phyloP scores from a whole-genome alignment of 2,888 invertebrate species.

The Brenthis daphne region DNA sequence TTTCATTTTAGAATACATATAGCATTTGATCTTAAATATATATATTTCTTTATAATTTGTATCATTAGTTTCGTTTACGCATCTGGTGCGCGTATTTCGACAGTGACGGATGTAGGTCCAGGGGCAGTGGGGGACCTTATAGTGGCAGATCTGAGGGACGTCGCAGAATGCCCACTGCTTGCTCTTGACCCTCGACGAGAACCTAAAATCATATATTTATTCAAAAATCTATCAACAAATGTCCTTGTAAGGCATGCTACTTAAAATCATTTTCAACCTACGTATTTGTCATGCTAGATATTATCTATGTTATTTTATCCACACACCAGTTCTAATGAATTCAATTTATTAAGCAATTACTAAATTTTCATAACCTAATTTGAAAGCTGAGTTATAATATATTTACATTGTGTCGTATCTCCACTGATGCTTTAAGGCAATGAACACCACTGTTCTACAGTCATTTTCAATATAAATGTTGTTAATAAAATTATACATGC shows the following conservation, averaged over 20 bases:
- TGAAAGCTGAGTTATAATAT: slow-evolving; percentile 21
- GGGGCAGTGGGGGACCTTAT: slow-evolving; percentile 69
- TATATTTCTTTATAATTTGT: slow-evolving; percentile 10
- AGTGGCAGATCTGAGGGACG: slow-evolving; percentile 86
- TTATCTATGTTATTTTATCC: slow-evolving; percentile 2
- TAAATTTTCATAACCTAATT: slow-evolving; percentile 13
- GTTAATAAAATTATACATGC: slow-evolving; percentile 12
- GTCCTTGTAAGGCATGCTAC: slow-evolving; percentile 24
- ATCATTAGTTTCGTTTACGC: slow-evolving; percentile 34
- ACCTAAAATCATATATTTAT: slow-evolving; percentile 50
- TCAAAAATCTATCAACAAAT: neutral
- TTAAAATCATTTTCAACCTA: slow-evolving; percentile 13
- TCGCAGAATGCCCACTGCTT: slow-evolving; percentile 89
- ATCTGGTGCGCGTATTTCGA: slow-evolving; percentile 87
- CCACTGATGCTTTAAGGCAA: slow-evolving; percentile 14
- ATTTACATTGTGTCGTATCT: slow-evolving; percentile 14
- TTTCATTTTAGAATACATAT: slow-evolving; percentile 29
- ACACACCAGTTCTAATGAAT: slow-evolving; percentile 9
- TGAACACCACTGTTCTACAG: slow-evolving; percentile 8
- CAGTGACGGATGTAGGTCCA: slow-evolving; percentile 84
- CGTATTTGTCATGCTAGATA: slow-evolving; percentile 15
- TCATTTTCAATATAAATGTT: neutral
- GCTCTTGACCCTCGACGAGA: slow-evolving; percentile 88
- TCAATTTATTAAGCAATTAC: slow-evolving; percentile 16
- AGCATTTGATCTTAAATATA: slow-evolving; percentile 12